Percentiles rank a stretch among this genome's conserved stretches.
Conservation (phyloP, 2,797 vertebrate genomes). For the Phalanger gymnotis region DNA sequence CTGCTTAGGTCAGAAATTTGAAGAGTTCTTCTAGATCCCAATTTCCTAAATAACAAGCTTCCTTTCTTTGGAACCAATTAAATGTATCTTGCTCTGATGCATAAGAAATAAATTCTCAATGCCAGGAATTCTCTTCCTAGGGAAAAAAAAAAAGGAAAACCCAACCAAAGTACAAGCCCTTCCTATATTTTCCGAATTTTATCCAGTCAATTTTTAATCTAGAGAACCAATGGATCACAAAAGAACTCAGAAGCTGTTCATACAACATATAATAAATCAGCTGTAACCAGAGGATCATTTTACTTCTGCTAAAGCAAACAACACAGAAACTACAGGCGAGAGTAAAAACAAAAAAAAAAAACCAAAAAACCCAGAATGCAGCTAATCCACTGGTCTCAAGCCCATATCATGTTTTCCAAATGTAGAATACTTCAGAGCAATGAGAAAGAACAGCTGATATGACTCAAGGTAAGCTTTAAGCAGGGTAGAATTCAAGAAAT, state of each 20-base stretch:
- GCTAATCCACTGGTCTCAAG: constrained; percentile 11
- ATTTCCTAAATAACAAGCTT: constrained; percentile 21
- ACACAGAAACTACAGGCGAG: constrained; percentile 32
- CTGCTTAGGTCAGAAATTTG: neutral
- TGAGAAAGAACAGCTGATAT: constrained; percentile 16
- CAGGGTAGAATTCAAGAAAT: neutral
- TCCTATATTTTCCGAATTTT: constrained; percentile 7
- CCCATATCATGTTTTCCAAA: constrained; percentile 8
- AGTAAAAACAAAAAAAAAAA: constrained; percentile 28
- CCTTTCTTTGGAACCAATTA: neutral
- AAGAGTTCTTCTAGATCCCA: neutral
- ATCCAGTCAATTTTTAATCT: constrained; percentile 30
- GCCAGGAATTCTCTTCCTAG: neutral
- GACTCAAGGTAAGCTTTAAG: neutral
- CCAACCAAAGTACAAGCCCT: neutral
- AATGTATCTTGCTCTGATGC: neutral
- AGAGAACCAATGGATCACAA: constrained; percentile 53
- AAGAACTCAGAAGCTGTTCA: constrained; percentile 63
- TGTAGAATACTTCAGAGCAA: neutral
- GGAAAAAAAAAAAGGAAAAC: constrained; percentile 49
- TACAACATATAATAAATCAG: constrained; percentile 57
- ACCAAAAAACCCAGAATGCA: constrained; percentile 23
- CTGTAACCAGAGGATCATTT: constrained; percentile 20
- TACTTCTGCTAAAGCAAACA: constrained; percentile 62
- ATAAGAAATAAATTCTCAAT: constrained; percentile 26